A percentile compares a stretch with the other conserved stretches of the same genome.
Evolutionary conservation across 2,797 vertebrate genomes (phyloP).

Genomic region (Poeciliopsis turneri): DNA sequence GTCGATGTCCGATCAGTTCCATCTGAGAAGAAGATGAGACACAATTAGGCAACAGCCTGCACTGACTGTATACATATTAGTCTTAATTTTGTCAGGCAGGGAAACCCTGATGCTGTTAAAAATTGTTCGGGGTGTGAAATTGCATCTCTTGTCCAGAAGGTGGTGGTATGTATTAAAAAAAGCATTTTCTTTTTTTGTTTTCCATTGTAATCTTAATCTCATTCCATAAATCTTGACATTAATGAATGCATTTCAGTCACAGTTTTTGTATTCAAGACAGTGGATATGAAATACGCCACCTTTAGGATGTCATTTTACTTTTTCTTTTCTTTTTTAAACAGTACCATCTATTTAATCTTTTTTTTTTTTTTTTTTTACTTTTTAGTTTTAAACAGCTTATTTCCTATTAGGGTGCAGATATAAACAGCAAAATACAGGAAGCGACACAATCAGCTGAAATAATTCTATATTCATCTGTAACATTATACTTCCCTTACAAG

Average conservation of each 20-base stretch:
- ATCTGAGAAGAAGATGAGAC: conserved; percentile 78
- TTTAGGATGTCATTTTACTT: not conserved
- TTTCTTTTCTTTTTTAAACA: not conserved
- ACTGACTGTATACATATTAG: not conserved
- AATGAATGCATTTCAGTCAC: not conserved
- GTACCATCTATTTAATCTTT: not conserved
- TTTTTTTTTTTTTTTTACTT: not conserved
- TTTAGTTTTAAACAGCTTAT: not conserved
- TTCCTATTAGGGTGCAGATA: not conserved
- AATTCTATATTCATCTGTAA: too few species aligned
- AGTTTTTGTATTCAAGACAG: not conserved
- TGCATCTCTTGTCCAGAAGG: not conserved
- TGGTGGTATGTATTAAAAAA: not conserved
- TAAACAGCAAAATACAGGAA: not conserved
- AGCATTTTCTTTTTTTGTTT: not conserved
- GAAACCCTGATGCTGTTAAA: not conserved
- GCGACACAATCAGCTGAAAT: too few species aligned
- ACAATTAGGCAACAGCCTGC: conserved; percentile 8
- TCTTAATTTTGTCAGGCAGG: too few species aligned
- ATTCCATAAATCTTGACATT: not conserved
- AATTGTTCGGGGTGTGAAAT: not conserved
- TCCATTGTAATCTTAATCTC: not conserved
- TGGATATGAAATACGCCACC: not conserved
- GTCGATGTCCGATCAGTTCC: conserved; percentile 96
- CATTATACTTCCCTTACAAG: too few species aligned